phyloP scores from a whole-genome alignment of 2,888 invertebrate genomes.

The Pyralis farinalis region DNA sequence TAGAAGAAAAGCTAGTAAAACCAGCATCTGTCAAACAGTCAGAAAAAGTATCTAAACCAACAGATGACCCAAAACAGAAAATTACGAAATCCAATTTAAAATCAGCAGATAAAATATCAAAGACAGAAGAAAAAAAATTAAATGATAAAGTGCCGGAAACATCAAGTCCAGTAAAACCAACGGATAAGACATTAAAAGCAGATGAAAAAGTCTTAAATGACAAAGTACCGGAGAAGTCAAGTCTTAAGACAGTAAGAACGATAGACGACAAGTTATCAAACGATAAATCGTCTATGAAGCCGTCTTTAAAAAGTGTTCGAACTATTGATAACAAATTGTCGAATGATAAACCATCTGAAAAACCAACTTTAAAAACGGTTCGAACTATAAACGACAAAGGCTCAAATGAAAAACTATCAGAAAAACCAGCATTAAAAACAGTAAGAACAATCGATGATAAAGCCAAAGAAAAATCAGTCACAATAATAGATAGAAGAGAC shows the following conservation, averaged over 20 bases:
- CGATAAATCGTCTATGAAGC: slow-evolving; percentile 33
- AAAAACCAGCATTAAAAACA: slow-evolving; percentile 51
- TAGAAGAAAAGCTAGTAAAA: slow-evolving; percentile 65
- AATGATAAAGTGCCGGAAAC: slow-evolving; percentile 17
- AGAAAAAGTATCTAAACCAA: slow-evolving; percentile 46
- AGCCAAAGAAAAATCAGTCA: slow-evolving; percentile 65
- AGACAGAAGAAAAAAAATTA: slow-evolving; percentile 32
- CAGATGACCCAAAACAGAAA: slow-evolving; percentile 55
- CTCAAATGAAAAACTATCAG: slow-evolving; percentile 19
- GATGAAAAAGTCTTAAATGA: background rate
- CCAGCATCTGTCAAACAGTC: slow-evolving; percentile 63
- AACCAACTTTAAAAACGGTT: slow-evolving; percentile 28
- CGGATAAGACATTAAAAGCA: background rate
- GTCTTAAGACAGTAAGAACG: slow-evolving; percentile 58
- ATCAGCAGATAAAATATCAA: slow-evolving; percentile 38
- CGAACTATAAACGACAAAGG: slow-evolving; percentile 12
- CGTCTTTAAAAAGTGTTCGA: slow-evolving; percentile 24
- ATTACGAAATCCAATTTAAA: slow-evolving; percentile 50
- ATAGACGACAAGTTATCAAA: slow-evolving; percentile 60
- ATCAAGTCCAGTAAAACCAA: too few relatives aligned
- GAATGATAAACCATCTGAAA: slow-evolving; percentile 33
- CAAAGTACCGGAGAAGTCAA: slow-evolving; percentile 42
- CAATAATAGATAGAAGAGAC: slow-evolving; percentile 58
- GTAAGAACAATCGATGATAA: slow-evolving; percentile 70
- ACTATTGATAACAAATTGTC: slow-evolving; percentile 6